Evolutionary conservation across 1,140 invertebrate genomes (phyloP), one percentile per base, ranked within the genome.

Genomic region (Leptinotarsa texana): DNA sequence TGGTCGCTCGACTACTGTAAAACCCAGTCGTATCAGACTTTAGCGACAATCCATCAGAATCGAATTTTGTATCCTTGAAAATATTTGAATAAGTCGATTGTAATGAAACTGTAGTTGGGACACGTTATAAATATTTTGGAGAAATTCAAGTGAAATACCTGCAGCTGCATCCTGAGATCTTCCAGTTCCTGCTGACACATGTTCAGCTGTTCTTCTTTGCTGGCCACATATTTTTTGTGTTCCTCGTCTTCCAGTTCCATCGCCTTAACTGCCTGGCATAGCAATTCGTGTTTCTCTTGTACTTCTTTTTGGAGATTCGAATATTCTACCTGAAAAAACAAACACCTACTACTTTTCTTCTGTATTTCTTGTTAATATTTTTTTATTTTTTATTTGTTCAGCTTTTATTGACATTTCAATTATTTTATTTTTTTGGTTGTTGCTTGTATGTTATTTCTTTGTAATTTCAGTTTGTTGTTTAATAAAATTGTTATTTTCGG

Each of bases 251-350:
- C 80, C 4, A 92, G 87, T 75, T 93, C 90, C 77, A 95, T 90
- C 1, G 92, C 94, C 83, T 91, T 92, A 3, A 93, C 93, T 4
- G 95, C 95, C 80, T 95, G 93, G 75, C 91, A 92, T 17, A 97
- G 86, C 63, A 96, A 87, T 79, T 93, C 92, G 80, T 95, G 93
- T 85, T 95, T 96, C 78, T 96, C 93, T 33, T 88, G 85, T 3
- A 96, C 81, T 76, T 96, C 93, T 80, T 93, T 92, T 76, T 91
- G 91, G 62, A 95, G 81, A 78, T 92, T 91, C 84, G 95, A 94
- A 15, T 92, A 88, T 84, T 95, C 92, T 3, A 94, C 91, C 90
- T 94, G 84, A 73, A 88, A 83, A 48, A 17, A 42, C 33, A 33
- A 33, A 33, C 33, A 42, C 8, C 11, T 42, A 21, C 21, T 21